These are phyloP conservation scores for Icerya purchasi DNA, from an alignment of 2,888 invertebrate species.

Conservation along the genomic window DNA sequence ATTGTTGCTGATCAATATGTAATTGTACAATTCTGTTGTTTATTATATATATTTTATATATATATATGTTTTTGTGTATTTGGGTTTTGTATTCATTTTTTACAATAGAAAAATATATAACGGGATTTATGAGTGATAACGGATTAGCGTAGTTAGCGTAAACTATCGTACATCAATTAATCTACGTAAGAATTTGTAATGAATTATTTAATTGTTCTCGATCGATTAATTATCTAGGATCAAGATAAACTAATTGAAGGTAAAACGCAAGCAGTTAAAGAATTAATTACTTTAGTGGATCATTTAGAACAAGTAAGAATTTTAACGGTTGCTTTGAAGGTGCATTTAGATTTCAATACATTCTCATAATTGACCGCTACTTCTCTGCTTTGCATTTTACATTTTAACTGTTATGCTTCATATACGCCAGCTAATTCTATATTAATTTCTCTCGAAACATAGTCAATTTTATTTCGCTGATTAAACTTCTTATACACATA, in stretches of 20 bases:
- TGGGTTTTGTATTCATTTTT: too few species aligned
- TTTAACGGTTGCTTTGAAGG: background rate
- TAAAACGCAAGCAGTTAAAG: slow-evolving; percentile 46
- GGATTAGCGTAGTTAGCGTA: too few species aligned
- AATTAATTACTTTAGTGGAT: slow-evolving; percentile 50
- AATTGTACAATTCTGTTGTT: too few species aligned
- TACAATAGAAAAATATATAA: too few species aligned
- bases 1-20: too few species aligned
- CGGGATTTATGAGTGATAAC: too few species aligned
- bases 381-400: background rate
- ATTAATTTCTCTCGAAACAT: background rate
- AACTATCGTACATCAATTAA: too few species aligned
- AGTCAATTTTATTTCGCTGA: background rate
- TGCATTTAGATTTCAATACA: background rate
- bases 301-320: slow-evolving; percentile 64
- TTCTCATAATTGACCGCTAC: background rate
- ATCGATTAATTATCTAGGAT: slow-evolving; percentile 41
- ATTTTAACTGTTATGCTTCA: background rate
- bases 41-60: too few species aligned
- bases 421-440: background rate
- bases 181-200: too few species aligned
- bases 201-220: too few species aligned
- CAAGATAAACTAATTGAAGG: slow-evolving; percentile 51
- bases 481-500: background rate
- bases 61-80: too few species aligned